These are phyloP conservation scores for Lepilemur septentrionalis DNA, from an alignment of 2,797 vertebrate species.

Conservation along the genomic window DNA sequence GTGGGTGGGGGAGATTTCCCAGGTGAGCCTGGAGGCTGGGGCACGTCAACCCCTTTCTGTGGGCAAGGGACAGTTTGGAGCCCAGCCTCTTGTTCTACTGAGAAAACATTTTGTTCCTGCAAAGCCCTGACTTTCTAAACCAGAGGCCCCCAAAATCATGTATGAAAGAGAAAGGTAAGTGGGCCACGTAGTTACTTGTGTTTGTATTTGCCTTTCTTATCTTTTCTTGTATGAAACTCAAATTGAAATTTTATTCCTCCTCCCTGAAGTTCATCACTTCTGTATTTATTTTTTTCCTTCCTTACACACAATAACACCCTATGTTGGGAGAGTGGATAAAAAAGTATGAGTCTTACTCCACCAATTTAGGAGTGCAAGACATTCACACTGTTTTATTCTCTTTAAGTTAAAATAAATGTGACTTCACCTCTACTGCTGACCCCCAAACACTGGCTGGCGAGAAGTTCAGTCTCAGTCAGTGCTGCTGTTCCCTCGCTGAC, in stretches of 20 bases:
- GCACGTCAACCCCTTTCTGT: background rate
- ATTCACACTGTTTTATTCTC: background rate
- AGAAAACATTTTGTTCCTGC: background rate
- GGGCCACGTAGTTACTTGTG: background rate
- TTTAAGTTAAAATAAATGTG: conserved; percentile 43
- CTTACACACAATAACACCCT: conserved; percentile 6
- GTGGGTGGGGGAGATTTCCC: background rate
- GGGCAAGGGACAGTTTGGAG: background rate
- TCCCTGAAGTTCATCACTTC: conserved; percentile 51
- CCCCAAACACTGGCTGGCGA: background rate
- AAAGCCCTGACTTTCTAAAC: background rate
- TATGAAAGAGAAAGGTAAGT: background rate
- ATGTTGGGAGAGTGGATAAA: background rate
- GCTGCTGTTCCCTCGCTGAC: background rate
- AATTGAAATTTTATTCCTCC: conserved; percentile 17
- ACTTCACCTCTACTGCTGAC: background rate
- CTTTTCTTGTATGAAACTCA: conserved; percentile 3
- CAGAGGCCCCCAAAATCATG: background rate
- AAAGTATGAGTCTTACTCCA: background rate
- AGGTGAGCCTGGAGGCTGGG: background rate
- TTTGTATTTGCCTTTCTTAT: conserved; percentile 17
- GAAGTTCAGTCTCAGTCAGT: background rate
- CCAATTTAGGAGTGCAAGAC: conserved; percentile 44
- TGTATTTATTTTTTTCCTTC: conserved; percentile 56
- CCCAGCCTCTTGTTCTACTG: background rate